Conservation (phyloP, 2,888 invertebrate species). For the Nymphalis c-album region DNA sequence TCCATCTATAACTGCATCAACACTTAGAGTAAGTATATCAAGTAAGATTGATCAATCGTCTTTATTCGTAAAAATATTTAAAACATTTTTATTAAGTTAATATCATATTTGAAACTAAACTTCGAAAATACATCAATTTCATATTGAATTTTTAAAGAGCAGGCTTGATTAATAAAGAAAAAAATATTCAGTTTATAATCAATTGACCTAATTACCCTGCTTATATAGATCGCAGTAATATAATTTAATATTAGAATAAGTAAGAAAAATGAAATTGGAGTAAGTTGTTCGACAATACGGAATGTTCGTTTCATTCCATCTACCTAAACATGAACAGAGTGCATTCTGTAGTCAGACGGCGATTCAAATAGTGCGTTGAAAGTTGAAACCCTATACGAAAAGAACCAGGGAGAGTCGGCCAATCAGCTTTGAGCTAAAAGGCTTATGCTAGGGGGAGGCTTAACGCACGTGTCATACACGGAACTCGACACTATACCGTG, state of each 20-base stretch:
- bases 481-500: conserved; percentile 26
- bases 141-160: no score
- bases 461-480: conserved; percentile 37
- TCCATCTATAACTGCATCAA: no score
- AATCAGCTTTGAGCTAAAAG: conserved; percentile 50
- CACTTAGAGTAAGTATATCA: no score
- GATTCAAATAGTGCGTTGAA: conserved; percentile 52
- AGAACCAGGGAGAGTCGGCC: conserved; percentile 52
- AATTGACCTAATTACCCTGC: background rate
- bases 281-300: conserved; percentile 12
- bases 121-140: no score
- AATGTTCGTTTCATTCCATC: conserved; percentile 29
- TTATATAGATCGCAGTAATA: background rate
- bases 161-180: no score
- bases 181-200: background rate
- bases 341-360: conserved; percentile 46
- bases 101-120: background rate
- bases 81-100: background rate
- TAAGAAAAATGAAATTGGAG: conserved; percentile 3
- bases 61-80: no score
- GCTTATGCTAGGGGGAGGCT: conserved; percentile 56
- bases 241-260: no score
- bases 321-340: conserved; percentile 30
- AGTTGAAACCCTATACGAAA: conserved; percentile 59
- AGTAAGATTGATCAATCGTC: no score